These are phyloP conservation scores for Coelopa frigida DNA, from an alignment of 1,140 invertebrate genomes.

Conservation along the genomic window DNA sequence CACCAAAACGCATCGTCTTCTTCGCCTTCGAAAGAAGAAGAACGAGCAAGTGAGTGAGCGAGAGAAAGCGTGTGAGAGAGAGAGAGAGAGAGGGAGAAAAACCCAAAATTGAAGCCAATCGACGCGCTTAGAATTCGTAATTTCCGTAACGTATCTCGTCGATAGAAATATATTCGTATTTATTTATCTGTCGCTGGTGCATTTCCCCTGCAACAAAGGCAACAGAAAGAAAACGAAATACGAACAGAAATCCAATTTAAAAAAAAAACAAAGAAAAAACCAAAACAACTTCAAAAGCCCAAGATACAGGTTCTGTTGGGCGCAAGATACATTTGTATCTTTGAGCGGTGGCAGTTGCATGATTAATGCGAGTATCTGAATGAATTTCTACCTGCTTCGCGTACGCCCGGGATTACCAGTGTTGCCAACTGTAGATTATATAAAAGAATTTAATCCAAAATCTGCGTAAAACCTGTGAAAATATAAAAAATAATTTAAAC, in stretches of 20 bases:
- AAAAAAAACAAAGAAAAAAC: background rate
- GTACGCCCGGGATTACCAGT: background rate
- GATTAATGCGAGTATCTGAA: too few species aligned
- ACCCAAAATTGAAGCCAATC: too few species aligned
- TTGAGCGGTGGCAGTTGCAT: too few species aligned
- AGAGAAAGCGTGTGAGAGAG: background rate
- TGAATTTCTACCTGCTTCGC: background rate
- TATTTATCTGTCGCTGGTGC: too few species aligned
- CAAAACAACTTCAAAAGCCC: background rate
- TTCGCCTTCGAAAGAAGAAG: background rate
- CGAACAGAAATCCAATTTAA: background rate
- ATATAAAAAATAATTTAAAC: too few species aligned
- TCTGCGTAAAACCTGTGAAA: background rate
- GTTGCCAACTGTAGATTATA: background rate
- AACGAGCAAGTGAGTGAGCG: background rate
- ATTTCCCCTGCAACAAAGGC: background rate
- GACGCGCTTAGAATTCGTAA: too few species aligned
- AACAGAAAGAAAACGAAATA: conserved; percentile 1
- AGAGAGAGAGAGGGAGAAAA: background rate
- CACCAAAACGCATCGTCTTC: too few species aligned
- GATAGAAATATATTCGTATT: too few species aligned
- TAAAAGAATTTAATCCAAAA: conserved; percentile 8
- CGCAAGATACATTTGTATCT: too few species aligned
- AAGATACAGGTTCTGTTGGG: background rate
- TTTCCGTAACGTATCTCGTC: too few species aligned